A percentile compares a stretch with the other conserved stretches of the same genome.
These are phyloP conservation scores for Leptobrachium ailaonicum DNA, from an alignment of 2,113 vertebrate species.

Conservation along the genomic window DNA sequence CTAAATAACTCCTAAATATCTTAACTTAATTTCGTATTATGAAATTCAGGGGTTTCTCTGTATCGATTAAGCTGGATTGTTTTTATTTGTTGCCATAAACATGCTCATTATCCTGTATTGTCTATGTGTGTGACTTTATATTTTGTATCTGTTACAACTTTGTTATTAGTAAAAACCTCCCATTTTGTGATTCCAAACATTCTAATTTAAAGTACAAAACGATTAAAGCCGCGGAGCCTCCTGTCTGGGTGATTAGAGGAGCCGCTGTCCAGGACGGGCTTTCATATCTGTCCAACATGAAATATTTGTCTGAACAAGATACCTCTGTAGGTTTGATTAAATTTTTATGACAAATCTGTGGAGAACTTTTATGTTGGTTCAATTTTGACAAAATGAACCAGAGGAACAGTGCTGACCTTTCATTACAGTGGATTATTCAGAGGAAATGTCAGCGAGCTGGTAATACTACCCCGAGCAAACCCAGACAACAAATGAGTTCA, in stretches of 20 bases:
- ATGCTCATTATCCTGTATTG: no score
- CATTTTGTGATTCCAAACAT: no score
- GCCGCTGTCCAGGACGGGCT: slow-evolving; percentile 11
- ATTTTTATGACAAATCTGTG: not conserved
- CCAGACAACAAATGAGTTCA: not conserved
- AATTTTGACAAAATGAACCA: not conserved
- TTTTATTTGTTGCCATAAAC: no score
- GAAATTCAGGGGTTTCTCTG: no score
- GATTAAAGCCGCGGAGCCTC: not conserved
- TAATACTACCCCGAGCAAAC: not conserved
- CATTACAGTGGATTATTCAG: slow-evolving; percentile 7
- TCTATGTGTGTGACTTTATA: no score
- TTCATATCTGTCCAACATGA: slow-evolving; percentile 31
- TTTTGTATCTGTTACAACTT: no score
- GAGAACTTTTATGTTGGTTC: slow-evolving; percentile 22
- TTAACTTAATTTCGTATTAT: no score
- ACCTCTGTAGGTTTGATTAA: slow-evolving; percentile 19
- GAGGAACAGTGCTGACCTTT: slow-evolving; percentile 21
- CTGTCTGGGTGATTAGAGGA: not conserved
- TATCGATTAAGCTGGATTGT: no score
- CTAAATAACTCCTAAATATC: no score
- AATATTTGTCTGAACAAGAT: slow-evolving; percentile 40
- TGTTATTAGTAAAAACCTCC: no score
- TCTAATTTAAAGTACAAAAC: not conserved
- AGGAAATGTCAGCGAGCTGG: slow-evolving; percentile 1